These are phyloP conservation scores for Lemur catta DNA, from an alignment of 2,797 vertebrate species.

Conservation along the genomic window DNA sequence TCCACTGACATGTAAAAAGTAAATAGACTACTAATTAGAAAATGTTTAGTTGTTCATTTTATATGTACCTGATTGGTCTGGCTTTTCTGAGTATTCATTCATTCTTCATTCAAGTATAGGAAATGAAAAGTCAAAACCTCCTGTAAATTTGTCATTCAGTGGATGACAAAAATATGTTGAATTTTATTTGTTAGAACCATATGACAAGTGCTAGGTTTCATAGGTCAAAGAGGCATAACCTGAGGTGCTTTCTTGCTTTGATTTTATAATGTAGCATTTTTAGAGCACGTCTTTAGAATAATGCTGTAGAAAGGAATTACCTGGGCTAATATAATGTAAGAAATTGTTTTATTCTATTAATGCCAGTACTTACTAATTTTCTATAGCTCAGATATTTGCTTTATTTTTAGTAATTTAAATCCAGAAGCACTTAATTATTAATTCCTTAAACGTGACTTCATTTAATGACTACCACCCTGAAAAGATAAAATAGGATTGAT, in stretches of 20 bases:
- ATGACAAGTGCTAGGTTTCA: not conserved
- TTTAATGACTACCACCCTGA: not conserved
- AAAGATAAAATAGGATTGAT: slow-evolving; percentile 1
- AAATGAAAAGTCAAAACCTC: slow-evolving; percentile 13
- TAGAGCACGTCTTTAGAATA: not conserved
- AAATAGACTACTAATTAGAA: slow-evolving; percentile 45
- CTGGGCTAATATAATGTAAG: not conserved
- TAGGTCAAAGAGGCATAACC: not conserved
- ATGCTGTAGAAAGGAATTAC: not conserved
- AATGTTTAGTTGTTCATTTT: slow-evolving; percentile 47
- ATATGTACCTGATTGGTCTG: not conserved
- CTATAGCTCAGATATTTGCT: not conserved
- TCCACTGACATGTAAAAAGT: slow-evolving; percentile 24
- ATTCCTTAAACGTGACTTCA: slow-evolving; percentile 20
- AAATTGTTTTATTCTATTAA: not conserved
- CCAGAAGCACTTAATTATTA: not conserved
- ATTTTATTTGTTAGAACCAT: slow-evolving; percentile 26
- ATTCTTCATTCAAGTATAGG: not conserved
- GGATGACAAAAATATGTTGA: not conserved
- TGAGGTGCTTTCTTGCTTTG: not conserved
- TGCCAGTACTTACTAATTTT: not conserved
- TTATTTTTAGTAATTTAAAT: slow-evolving; percentile 52
- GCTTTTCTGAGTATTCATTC: slow-evolving; percentile 18
- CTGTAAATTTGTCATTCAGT: not conserved
- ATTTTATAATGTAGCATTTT: not conserved